phyloP scores from a whole-genome alignment of 1,140 invertebrate species.

The Achatina immaculata region DNA sequence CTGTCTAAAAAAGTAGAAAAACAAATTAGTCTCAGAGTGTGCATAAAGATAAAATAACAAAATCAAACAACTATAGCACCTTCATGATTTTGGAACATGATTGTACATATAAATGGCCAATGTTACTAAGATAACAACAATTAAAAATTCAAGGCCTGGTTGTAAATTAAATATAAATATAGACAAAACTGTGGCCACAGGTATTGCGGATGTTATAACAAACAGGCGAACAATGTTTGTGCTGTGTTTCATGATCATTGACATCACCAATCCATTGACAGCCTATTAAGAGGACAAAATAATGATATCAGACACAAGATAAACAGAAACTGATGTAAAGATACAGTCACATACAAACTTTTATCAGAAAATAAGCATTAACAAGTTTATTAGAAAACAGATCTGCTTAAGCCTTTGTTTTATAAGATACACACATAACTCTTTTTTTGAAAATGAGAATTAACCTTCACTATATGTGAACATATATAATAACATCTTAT shows the following conservation, averaged over 20 bases:
- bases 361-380: neutral
- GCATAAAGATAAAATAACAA: no score
- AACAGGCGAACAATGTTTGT: slow-evolving; percentile 70
- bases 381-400: neutral
- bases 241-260: slow-evolving; percentile 68
- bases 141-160: slow-evolving; percentile 23
- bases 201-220: slow-evolving; percentile 67
- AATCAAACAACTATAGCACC: no score
- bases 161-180: slow-evolving; percentile 41
- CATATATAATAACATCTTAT: no score
- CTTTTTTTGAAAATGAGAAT: no score
- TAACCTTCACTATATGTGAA: no score
- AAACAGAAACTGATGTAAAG: neutral
- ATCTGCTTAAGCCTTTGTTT: no score
- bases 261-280: slow-evolving; percentile 67
- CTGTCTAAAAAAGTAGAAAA: no score
- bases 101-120: slow-evolving; percentile 26
- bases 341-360: neutral
- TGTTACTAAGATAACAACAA: slow-evolving; percentile 13
- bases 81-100: slow-evolving; percentile 12
- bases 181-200: slow-evolving; percentile 64
- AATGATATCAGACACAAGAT: neutral
- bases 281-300: slow-evolving; percentile 51
- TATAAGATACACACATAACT: no score
- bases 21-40: no score